Evolutionary conservation across 2,113 vertebrate species (phyloP).

Genomic region (Datnioides undecimradiatus): DNA sequence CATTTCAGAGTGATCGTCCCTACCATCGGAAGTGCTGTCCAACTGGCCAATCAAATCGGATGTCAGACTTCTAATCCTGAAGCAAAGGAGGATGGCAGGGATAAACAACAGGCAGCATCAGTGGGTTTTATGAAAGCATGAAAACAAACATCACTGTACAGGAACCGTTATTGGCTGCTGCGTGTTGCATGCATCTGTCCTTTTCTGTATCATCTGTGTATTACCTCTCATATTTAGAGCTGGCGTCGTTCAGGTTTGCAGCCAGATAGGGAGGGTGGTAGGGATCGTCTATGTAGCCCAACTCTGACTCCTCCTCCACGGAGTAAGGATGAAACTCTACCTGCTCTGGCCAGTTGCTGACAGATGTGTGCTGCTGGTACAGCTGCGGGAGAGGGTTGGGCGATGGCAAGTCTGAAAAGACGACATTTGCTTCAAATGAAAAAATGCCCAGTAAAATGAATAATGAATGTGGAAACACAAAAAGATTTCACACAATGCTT

Average conservation of each 20-base stretch:
- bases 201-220: not conserved
- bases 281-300: slow-evolving; percentile 87
- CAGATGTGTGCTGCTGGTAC: slow-evolving; percentile 77
- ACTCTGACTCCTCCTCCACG: slow-evolving; percentile 84
- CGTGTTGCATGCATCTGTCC: not conserved
- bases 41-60: slow-evolving; percentile 86
- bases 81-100: slow-evolving; percentile 11
- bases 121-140: no score
- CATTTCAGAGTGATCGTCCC: no score
- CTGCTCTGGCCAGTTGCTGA: slow-evolving; percentile 83
- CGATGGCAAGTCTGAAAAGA: slow-evolving; percentile 80
- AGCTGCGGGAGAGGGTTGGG: slow-evolving; percentile 80
- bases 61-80: slow-evolving; percentile 81
- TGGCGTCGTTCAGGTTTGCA: slow-evolving; percentile 68
- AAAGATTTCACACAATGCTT: not conserved
- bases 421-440: slow-evolving; percentile 2
- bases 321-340: slow-evolving; percentile 84
- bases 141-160: no score
- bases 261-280: slow-evolving; percentile 86
- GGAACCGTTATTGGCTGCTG: not conserved
- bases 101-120: not conserved
- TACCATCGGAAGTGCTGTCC: slow-evolving; percentile 86
- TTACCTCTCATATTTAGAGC: slow-evolving; percentile 74
- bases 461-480: not conserved
- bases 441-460: not conserved